Base-by-base conservation (phyloP, 2,113 vertebrate genomes). In the Amblyopsis rosae region DNA sequence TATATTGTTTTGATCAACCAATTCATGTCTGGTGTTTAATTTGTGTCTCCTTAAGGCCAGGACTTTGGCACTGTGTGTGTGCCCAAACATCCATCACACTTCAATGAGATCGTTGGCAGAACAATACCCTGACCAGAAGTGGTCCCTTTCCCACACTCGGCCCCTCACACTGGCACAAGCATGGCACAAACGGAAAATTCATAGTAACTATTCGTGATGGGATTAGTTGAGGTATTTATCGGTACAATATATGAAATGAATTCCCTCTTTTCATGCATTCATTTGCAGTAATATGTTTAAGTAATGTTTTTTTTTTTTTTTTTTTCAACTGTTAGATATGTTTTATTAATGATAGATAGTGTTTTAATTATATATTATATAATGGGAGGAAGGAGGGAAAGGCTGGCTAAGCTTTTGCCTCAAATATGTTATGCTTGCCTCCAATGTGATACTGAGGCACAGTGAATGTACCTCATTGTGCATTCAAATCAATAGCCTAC, bases 91-190 rank as follows among this genome's bases (percentile, higher is more conserved):
- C 73, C 82, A 77, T 71, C 73, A 61, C 59, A 77, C 67, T 41
- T 79, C 82, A 85, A 26, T 63, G 3, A n/a, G 74, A 62, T 59
- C 50, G 0, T 58, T 53, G 54, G 59, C 69, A 85, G 86, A 90
- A 91, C 88, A 91, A 89, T 91, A 57, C 49, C 62, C 59, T 41
- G 10, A 12, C 41, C 75, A 69, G 68, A 68, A 81, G 75, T 66
- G 78, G 81, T 75, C 70, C 62, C 0, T 83, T 89, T 90, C 88
- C 86, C 86, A 88, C 85, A 88, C 75, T 88, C 70, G 4, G 33
- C 80, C 73, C 76, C 76, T 11, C 55, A 77, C 16, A 59, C 69
- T 67, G 80, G 70, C 77, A 79, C 41, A 45, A 74, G 72, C 67
- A 45, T 26, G 59, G 50, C 19, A 72, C 70, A 64, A 55, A 49